Evolutionary conservation across 2,113 vertebrate genomes (phyloP).

Genomic region (Coptodon rendalli): DNA sequence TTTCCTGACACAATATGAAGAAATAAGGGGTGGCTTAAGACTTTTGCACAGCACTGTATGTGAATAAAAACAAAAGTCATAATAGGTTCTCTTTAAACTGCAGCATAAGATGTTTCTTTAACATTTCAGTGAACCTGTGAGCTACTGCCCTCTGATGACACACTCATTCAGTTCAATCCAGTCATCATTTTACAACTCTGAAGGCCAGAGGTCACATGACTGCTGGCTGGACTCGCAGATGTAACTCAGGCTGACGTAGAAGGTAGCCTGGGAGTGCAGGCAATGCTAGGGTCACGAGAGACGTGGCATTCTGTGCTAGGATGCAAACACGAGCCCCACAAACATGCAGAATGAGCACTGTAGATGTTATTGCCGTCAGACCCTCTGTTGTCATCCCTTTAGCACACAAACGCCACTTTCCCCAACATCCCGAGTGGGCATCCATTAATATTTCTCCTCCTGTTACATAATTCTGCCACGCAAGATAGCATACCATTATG

Average conservation of each 20-base stretch:
- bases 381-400: not conserved
- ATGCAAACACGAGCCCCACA: not conserved
- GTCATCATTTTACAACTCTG: not conserved
- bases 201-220: slow-evolving; percentile 1
- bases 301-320: not conserved
- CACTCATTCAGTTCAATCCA: not conserved
- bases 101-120: not conserved
- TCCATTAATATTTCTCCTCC: slow-evolving; percentile 58
- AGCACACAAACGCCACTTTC: not conserved
- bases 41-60: not conserved
- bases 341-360: not conserved
- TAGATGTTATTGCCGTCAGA: not conserved
- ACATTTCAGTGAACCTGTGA: not conserved
- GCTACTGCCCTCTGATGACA: not conserved
- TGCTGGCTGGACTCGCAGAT: not conserved
- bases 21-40: not conserved
- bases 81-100: not conserved
- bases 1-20: not conserved
- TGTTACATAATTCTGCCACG: slow-evolving; percentile 55
- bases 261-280: not conserved
- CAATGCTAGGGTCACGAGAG: not conserved
- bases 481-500: slow-evolving; percentile 41
- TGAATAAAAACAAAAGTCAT: not conserved
- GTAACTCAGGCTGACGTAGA: not conserved
- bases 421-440: slow-evolving; percentile 20